phyloP scores from a whole-genome alignment of 2,113 vertebrate genomes.

The Albula goreensis region DNA sequence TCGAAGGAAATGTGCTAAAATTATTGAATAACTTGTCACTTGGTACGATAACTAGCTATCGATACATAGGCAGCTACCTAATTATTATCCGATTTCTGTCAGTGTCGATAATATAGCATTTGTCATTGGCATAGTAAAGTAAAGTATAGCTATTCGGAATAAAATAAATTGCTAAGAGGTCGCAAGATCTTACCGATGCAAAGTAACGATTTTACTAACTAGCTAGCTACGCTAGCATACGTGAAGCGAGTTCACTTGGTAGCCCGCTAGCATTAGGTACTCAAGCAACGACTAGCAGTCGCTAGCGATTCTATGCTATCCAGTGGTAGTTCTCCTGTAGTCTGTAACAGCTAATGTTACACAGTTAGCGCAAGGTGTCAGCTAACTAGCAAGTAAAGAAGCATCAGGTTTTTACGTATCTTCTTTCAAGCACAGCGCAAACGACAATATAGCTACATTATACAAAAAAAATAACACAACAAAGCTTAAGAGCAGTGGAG shows the following conservation, averaged over 20 bases:
- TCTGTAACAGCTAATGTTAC: no score
- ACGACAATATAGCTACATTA: neutral
- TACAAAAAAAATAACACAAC: no score
- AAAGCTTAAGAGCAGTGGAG: no score
- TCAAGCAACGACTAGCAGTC: neutral
- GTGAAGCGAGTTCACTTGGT: no score
- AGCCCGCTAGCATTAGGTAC: neutral
- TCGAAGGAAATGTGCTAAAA: neutral
- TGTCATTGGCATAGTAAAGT: no score
- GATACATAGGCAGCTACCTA: no score
- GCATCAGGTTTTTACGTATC: neutral
- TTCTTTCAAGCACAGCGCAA: neutral
- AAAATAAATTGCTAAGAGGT: no score
- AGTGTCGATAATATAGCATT: neutral
- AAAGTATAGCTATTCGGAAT: no score
- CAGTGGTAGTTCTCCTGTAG: no score
- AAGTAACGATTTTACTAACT: neutral
- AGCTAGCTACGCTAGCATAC: neutral
- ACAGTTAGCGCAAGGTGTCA: neutral
- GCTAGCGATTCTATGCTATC: no score
- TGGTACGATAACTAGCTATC: neutral
- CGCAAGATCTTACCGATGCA: no score
- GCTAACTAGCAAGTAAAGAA: neutral
- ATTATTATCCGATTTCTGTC: neutral
- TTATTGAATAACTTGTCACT: neutral